Percentiles rank a stretch among this genome's conserved stretches.
These are phyloP conservation scores for Timema podura DNA, from an alignment of 2,888 invertebrate species.

Conservation along the genomic window DNA sequence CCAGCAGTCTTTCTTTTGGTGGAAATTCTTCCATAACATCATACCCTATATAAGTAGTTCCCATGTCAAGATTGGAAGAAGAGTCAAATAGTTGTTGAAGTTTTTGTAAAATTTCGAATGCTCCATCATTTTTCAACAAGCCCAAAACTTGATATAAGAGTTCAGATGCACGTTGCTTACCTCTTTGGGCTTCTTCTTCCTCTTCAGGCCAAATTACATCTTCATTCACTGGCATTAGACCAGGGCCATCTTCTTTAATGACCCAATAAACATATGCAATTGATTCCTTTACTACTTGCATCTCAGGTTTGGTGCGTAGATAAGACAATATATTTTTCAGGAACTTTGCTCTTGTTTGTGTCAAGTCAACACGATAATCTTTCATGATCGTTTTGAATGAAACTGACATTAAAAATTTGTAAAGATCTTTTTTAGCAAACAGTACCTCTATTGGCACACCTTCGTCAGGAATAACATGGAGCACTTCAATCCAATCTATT, in stretches of 20 bases:
- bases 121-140: constrained; percentile 18
- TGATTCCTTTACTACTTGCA: constrained; percentile 15
- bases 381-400: constrained; percentile 15
- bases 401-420: constrained; percentile 19
- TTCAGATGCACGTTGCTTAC: constrained; percentile 19
- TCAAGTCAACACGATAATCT: constrained; percentile 13
- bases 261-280: constrained; percentile 20
- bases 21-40: constrained; percentile 23
- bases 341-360: constrained; percentile 14
- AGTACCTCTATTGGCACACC: constrained; percentile 18
- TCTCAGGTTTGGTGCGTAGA: constrained; percentile 14
- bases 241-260: constrained; percentile 17
- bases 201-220: constrained; percentile 21
- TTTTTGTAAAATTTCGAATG: constrained; percentile 18
- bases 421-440: constrained; percentile 22
- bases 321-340: constrained; percentile 19
- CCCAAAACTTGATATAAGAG: constrained; percentile 23
- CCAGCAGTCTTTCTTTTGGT: constrained; percentile 19
- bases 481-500: constrained; percentile 23
- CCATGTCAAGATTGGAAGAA: constrained; percentile 13
- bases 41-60: constrained; percentile 21
- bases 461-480: constrained; percentile 21
- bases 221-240: constrained; percentile 13
- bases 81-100: constrained; percentile 19
- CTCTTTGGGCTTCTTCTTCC: constrained; percentile 19